Percentiles rank a stretch among this genome's conserved stretches.
Conservation (phyloP, 2,113 vertebrate species). For the Micromys minutus region DNA sequence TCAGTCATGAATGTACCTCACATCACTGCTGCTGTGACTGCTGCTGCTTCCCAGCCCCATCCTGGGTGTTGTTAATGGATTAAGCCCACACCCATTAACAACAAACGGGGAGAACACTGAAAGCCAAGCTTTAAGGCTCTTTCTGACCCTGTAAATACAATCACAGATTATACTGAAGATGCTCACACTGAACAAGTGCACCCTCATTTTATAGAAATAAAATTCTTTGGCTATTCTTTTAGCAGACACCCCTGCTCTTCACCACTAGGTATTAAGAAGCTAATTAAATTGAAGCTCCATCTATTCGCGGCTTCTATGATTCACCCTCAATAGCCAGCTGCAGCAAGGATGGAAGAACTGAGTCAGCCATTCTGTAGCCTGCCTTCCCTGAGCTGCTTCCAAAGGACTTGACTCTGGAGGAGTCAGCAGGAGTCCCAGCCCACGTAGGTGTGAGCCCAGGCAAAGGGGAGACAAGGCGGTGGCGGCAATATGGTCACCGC, state of each 20-base stretch:
- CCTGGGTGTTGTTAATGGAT: neutral
- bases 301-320: neutral
- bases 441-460: neutral
- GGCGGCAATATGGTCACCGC: too few species aligned
- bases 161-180: neutral
- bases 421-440: neutral
- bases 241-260: neutral
- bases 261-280: neutral
- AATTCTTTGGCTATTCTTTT: neutral
- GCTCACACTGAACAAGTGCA: neutral
- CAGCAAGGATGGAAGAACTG: neutral
- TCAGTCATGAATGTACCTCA: neutral
- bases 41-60: neutral
- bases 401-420: neutral
- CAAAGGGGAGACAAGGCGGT: neutral
- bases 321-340: neutral
- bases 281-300: conserved; percentile 7
- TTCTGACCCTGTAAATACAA: conserved; percentile 7
- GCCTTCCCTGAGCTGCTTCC: neutral
- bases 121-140: neutral
- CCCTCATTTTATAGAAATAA: neutral
- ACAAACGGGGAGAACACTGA: neutral
- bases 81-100: neutral
- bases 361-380: neutral
- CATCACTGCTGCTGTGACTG: neutral